Percentiles rank a stretch among this genome's conserved stretches.
Evolutionary conservation across 1,140 invertebrate species (phyloP).

Genomic region (Hypothenemus hampei): DNA sequence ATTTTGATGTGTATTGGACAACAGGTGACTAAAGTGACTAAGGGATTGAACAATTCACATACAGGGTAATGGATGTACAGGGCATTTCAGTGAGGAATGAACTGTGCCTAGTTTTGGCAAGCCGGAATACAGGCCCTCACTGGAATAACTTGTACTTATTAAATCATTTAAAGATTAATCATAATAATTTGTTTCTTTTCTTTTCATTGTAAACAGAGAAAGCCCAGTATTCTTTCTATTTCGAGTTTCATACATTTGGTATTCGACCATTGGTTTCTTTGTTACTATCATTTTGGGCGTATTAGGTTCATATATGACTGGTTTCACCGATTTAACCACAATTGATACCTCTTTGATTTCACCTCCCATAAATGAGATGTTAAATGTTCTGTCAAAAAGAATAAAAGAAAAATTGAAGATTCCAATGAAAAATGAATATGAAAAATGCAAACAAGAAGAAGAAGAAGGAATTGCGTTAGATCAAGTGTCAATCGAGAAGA

Average conservation of each 20-base stretch:
- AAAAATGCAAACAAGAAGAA: background rate
- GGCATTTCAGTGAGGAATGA: no score
- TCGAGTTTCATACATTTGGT: slow-evolving; percentile 70
- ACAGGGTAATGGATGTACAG: no score
- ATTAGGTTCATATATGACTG: slow-evolving; percentile 57
- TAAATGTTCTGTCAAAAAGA: slow-evolving; percentile 6
- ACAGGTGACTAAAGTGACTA: slow-evolving; percentile 55
- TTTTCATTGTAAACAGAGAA: no score
- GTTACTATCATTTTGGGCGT: slow-evolving; percentile 60
- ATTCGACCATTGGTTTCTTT: slow-evolving; percentile 59
- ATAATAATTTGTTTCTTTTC: no score
- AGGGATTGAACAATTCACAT: slow-evolving; percentile 46
- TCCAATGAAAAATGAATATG: slow-evolving; percentile 14
- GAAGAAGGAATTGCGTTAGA: no score
- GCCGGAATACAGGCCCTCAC: no score
- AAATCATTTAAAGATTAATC: no score
- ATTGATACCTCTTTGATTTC: slow-evolving; percentile 53
- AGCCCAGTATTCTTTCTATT: slow-evolving; percentile 48
- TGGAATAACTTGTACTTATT: no score
- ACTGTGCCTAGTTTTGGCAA: no score
- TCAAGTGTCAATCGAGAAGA: no score
- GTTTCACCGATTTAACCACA: slow-evolving; percentile 50
- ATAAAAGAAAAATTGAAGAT: slow-evolving; percentile 22
- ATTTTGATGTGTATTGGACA: slow-evolving; percentile 72
- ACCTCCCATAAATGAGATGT: slow-evolving; percentile 46